A percentile compares a stretch with the other conserved stretches of the same genome.
These are phyloP conservation scores for Neuroscelio doddi DNA, from an alignment of 2,888 invertebrate genomes.

Conservation along the genomic window DNA sequence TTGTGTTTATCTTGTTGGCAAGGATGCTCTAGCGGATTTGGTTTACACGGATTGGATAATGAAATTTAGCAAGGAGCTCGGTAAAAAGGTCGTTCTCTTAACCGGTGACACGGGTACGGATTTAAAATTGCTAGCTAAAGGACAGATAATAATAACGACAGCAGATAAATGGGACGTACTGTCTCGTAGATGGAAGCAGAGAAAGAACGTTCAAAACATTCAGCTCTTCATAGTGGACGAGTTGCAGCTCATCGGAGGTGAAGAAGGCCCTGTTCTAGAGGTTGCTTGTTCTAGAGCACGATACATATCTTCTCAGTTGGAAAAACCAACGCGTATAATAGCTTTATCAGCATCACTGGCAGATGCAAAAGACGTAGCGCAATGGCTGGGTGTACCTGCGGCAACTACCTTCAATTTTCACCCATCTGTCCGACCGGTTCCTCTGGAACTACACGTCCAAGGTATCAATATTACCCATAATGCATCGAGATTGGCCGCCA, in stretches of 20 bases:
- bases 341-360: constrained; percentile 94
- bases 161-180: constrained; percentile 99
- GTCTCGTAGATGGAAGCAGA: constrained; percentile 98
- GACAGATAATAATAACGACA: constrained; percentile 96
- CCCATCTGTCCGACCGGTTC: constrained; percentile 96
- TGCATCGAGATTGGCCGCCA: constrained; percentile 94
- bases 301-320: constrained; percentile 97
- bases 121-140: constrained; percentile 91
- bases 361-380: constrained; percentile 95
- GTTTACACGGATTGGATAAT: constrained; percentile 93
- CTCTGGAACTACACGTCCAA: constrained; percentile 94
- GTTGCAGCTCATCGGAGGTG: constrained; percentile 90
- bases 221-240: constrained; percentile 98
- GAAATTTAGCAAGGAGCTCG: constrained; percentile 87
- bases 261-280: constrained; percentile 95
- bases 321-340: constrained; percentile 90
- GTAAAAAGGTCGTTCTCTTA: constrained; percentile 89
- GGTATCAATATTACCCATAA: constrained; percentile 99
- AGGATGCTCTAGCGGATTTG: constrained; percentile 91
- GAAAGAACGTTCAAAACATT: constrained; percentile 98
- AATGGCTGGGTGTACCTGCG: constrained; percentile 96
- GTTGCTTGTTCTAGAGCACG: constrained; percentile 93
- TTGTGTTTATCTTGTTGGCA: constrained; percentile 95
- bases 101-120: constrained; percentile 99
- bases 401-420: constrained; percentile 99